A percentile compares a stretch with the other conserved stretches of the same genome.
Conservation (phyloP, 2,888 invertebrate species). For the Drosophila setosimentum region DNA sequence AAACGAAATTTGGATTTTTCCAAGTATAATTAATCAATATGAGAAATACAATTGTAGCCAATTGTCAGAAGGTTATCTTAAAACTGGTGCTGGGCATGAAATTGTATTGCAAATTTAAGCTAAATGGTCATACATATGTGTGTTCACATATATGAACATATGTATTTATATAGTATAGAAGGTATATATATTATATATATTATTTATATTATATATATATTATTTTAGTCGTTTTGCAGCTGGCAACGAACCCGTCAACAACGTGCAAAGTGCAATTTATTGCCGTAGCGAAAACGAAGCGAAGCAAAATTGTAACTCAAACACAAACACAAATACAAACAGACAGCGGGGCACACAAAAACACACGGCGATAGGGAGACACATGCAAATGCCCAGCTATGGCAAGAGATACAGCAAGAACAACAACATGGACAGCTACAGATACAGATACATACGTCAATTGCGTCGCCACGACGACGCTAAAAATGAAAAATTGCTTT, state of each 20-base stretch:
- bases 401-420: conserved; percentile 41
- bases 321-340: conserved; percentile 47
- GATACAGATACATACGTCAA: conserved; percentile 72
- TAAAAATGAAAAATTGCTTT: conserved; percentile 81
- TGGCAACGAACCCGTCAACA: conserved; percentile 75
- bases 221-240: conserved; percentile 58
- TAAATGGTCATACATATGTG: conserved; percentile 3
- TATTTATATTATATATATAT: conserved; percentile 33
- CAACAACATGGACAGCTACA: conserved; percentile 45
- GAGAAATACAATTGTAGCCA: conserved; percentile 5
- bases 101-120: conserved; percentile 29
- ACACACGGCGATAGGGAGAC: conserved; percentile 15
- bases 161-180: conserved; percentile 9
- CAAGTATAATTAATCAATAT: background rate
- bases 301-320: conserved; percentile 79
- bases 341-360: conserved; percentile 10
- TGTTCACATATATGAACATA: conserved; percentile 6
- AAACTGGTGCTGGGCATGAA: conserved; percentile 9
- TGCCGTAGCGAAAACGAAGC: conserved; percentile 69
- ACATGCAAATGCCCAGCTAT: conserved; percentile 73
- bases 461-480: conserved; percentile 67
- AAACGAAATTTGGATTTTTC: background rate
- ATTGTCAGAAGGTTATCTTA: conserved; percentile 28
- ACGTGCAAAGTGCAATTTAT: conserved; percentile 80
- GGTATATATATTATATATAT: conserved; percentile 25